Conservation (phyloP, 64 coral and sea anemone genomes). For the Actinia tenebrosa region DNA sequence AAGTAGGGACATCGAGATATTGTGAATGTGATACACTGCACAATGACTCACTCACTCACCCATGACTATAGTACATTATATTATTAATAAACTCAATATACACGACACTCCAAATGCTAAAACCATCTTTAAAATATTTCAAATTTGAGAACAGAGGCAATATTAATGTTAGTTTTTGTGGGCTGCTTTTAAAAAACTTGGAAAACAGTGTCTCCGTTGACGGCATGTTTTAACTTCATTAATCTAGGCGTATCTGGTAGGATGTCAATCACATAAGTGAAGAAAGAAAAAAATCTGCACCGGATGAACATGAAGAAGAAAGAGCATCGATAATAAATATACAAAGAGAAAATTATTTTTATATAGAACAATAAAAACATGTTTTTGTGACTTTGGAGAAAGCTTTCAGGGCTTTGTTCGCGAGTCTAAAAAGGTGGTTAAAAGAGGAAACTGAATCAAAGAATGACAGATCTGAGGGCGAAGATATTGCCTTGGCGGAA, state of each 20-base stretch:
- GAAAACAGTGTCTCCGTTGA: neutral
- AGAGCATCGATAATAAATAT: neutral
- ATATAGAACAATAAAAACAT: neutral
- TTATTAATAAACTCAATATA: neutral
- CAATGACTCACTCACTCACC: no score
- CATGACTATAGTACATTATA: no score
- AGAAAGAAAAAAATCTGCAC: neutral
- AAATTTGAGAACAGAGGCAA: neutral
- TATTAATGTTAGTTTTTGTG: neutral
- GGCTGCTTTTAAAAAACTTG: neutral
- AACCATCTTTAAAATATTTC: neutral
- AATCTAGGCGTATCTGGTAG: neutral
- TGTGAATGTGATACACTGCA: neutral
- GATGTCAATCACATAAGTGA: neutral
- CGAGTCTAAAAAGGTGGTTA: neutral
- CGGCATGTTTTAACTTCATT: neutral
- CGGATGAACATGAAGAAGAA: neutral
- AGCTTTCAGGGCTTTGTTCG: neutral
- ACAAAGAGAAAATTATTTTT: neutral
- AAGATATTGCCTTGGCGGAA: neutral
- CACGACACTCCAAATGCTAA: neutral
- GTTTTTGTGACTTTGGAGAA: neutral
- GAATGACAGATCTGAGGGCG: neutral
- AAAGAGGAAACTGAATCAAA: neutral
- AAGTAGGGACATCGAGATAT: neutral